Conservation (phyloP, 2,797 vertebrate species). For the Jordanella pulchra region DNA sequence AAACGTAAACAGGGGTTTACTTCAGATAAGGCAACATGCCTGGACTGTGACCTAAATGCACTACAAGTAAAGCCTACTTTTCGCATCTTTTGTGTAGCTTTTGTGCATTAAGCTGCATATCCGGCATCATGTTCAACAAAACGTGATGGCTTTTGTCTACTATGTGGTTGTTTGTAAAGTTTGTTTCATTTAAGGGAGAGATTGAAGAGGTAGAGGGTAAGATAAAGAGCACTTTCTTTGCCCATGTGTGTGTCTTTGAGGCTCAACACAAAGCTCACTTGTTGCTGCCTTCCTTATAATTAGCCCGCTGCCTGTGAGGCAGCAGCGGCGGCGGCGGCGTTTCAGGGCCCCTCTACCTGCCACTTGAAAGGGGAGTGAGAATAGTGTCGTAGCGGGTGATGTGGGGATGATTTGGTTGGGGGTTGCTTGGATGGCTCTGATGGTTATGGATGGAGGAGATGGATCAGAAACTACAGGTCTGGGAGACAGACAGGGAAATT, state of each 20-base stretch:
- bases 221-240: slow-evolving; percentile 74
- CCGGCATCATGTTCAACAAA: slow-evolving; percentile 40
- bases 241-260: slow-evolving; percentile 52
- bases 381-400: slow-evolving; percentile 30
- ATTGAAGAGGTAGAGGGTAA: not conserved
- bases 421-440: not conserved
- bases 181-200: slow-evolving; percentile 44
- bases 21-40: not conserved
- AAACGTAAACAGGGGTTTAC: not conserved
- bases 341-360: slow-evolving; percentile 60
- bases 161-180: slow-evolving; percentile 27
- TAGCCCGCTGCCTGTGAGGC: slow-evolving; percentile 61
- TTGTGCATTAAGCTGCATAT: slow-evolving; percentile 40
- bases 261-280: slow-evolving; percentile 73
- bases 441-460: slow-evolving; percentile 51
- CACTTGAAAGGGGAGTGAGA: slow-evolving; percentile 64
- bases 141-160: slow-evolving; percentile 34
- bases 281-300: slow-evolving; percentile 75
- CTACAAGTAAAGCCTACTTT: slow-evolving; percentile 1
- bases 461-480: slow-evolving; percentile 51
- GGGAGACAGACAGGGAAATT: slow-evolving; percentile 23
- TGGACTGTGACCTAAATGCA: slow-evolving; percentile 12
- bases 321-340: slow-evolving; percentile 39
- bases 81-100: slow-evolving; percentile 14
- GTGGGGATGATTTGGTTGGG: not conserved